A percentile compares a stretch with the other conserved stretches of the same genome.
Evolutionary conservation across 2,797 vertebrate species (phyloP).

Genomic region (Esox lucius): DNA sequence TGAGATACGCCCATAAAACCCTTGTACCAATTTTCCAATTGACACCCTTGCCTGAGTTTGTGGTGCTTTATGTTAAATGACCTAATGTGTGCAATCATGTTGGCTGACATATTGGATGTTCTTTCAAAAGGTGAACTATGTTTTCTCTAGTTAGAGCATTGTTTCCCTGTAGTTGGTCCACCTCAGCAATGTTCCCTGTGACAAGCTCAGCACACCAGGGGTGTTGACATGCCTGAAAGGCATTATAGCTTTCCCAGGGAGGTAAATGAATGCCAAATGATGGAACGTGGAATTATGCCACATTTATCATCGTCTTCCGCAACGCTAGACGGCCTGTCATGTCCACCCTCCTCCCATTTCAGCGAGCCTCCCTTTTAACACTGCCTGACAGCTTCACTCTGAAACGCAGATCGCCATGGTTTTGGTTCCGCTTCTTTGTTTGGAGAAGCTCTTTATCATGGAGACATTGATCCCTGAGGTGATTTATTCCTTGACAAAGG

Average conservation of each 20-base stretch:
- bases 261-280: constrained; percentile 63
- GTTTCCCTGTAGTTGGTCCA: neutral
- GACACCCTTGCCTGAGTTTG: neutral
- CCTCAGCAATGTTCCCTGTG: neutral
- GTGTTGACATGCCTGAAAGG: constrained; percentile 20
- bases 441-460: constrained; percentile 31
- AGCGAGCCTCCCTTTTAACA: constrained; percentile 36
- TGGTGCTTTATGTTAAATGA: neutral
- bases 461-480: constrained; percentile 25
- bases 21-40: neutral
- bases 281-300: constrained; percentile 46
- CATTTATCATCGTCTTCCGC: constrained; percentile 61
- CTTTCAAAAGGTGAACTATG: neutral
- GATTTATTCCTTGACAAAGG: constrained; percentile 23
- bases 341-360: constrained; percentile 29
- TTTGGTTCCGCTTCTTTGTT: constrained; percentile 35
- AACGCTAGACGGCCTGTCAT: constrained; percentile 57
- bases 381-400: constrained; percentile 48
- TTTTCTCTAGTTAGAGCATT: neutral
- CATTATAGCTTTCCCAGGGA: constrained; percentile 48
- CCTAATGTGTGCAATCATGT: too few species aligned
- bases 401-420: constrained; percentile 29
- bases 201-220: neutral
- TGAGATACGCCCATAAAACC: neutral
- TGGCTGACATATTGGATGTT: neutral